Base-by-base conservation (phyloP, 1,140 invertebrate species). In the Bombus balteatus region DNA sequence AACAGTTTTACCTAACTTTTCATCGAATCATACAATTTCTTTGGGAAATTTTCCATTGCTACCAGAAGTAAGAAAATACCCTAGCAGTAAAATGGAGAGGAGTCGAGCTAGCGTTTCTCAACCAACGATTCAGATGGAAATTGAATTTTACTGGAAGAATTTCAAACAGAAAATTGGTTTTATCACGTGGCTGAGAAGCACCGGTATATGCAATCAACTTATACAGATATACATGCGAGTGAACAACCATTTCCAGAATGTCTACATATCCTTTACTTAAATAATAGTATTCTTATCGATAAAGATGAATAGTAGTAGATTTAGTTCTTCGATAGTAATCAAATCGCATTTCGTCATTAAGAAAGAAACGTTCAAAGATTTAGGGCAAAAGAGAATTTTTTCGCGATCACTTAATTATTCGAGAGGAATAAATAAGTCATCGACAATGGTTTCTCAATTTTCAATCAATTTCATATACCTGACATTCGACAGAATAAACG, bases 201-300 rank as follows among this genome's bases (percentile, higher is more conserved):
- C 71, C n/a, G 59, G 22, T 82, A 32, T 37, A n/a, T 82, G 59
- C 72, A 18, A 77, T 62, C 12, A 85, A 89, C 71, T 78, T 68
- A 66, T 32, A 81, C 65, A 65, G 34, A 71, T 53, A 57, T 85
- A 88, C 80, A 86, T 65, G 70, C 72, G 82, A 88, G 78, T 77
- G 84, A 90, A 90, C 87, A 82, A 88, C 89, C 89, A 88, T 83
- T 72, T 87, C 87, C 87, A 84, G 68, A 85, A 90, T 87, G 65
- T 80, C 77, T 89, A 83, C 43, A 53, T 84, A 84, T n/a, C 32
- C 59, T 18, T 37, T 74, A 41, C 41, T 34, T 68, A 37, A 82
- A 59, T 43, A 34, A 74, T 68, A 74, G 43, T 82, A 37, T 28
- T 74, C 39, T 62, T 82, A 71, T n/a, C 41, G 28, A 82, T 85